Base-by-base conservation (phyloP, 2,888 invertebrate species). In the Rhagonycha lutea region DNA sequence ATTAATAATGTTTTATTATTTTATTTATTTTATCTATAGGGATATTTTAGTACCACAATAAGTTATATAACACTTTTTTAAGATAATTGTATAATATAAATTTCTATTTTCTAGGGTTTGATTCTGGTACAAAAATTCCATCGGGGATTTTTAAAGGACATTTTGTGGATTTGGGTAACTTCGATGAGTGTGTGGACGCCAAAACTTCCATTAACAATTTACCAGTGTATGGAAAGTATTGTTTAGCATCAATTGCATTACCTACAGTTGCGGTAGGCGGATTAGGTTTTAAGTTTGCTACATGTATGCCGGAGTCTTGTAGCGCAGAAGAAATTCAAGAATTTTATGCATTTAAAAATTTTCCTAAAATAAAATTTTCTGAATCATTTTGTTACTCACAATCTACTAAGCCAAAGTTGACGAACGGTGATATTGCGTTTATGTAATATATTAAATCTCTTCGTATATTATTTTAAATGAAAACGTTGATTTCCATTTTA, bases 61-160 rank as follows among this genome's bases (percentile, higher is more conserved):
- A 18, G 2, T 18, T 18, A 2, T 18, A n/a, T n/a, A n/a, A n/a
- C n/a, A n/a, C n/a, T 18, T 18, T n/a, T n/a, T n/a, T n/a, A 18
- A 18, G 18, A 18, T 18, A 18, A 18, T 2, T 18, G 18, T 18
- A 18, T 18, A 18, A 18, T 18, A 18, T 18, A 18, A 18, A 4
- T 5, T 32, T 12, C 12, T 12, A 62, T 23, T 63, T 74, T 70
- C 24, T 61, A 81, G 81, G 80, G 81, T 70, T 73, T 28, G 81
- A 81, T 60, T 77, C 81, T 5, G 74, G 78, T 71, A 78, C 79
- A 5, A 81, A 81, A 69, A 70, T 78, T 3, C 80, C 79, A 70
- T 69, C 80, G 7, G 81, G 81, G 8, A 73, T 80, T 7, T 24
- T 79, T 18, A 74, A 72, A 23, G 81, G 81, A 14, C 79, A 80